These are phyloP conservation scores for Drosophila ficusphila DNA, from an alignment of 1,140 invertebrate genomes.

Conservation along the genomic window DNA sequence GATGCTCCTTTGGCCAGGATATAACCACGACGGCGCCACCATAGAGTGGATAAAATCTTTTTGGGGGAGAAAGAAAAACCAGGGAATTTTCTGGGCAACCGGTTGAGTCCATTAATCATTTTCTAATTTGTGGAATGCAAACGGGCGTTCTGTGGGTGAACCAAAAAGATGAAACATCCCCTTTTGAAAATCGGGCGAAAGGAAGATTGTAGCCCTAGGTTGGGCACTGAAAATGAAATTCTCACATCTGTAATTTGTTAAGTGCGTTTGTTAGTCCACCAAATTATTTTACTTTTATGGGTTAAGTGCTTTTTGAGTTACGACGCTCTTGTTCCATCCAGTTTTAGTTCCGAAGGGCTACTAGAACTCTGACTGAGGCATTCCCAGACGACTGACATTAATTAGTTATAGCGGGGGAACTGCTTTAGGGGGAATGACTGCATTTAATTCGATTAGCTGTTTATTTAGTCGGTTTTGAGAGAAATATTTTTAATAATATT, in stretches of 20 bases:
- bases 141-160: constrained; percentile 9
- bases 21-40: constrained; percentile 57
- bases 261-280: constrained; percentile 83
- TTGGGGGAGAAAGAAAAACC: background rate
- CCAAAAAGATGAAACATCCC: constrained; percentile 30
- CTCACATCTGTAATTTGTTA: constrained; percentile 84
- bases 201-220: constrained; percentile 35
- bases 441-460: constrained; percentile 22
- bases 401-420: constrained; percentile 75
- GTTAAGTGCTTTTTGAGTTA: constrained; percentile 84
- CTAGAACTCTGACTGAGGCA: constrained; percentile 18
- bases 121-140: constrained; percentile 84
- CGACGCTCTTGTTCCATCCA: constrained; percentile 20
- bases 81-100: constrained; percentile 63
- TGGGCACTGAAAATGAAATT: constrained; percentile 79
- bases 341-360: constrained; percentile 47
- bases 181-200: constrained; percentile 6
- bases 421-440: constrained; percentile 3
- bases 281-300: constrained; percentile 83
- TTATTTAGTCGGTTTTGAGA: background rate
- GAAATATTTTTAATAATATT: too few species aligned
- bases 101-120: constrained; percentile 84
- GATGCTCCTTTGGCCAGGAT: constrained; percentile 43
- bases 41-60: constrained; percentile 7
- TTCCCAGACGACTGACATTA: constrained; percentile 60